Conservation (phyloP, 1,140 invertebrate genomes). For the Matsumurasca onukii region DNA sequence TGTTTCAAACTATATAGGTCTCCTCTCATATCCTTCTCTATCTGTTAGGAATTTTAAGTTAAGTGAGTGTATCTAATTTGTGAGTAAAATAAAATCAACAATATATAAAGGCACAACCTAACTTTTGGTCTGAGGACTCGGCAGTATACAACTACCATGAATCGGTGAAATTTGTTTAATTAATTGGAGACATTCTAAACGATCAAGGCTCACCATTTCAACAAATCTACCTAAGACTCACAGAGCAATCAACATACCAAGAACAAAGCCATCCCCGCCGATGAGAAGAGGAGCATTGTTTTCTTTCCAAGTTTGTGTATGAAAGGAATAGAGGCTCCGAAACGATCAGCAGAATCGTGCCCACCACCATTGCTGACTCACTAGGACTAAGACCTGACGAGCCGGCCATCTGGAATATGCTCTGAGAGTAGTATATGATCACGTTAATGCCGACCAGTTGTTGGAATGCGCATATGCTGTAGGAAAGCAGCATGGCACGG, state of each 20-base stretch:
- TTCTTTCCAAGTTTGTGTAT: conserved; percentile 76
- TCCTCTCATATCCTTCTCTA: no score
- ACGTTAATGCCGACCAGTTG: conserved; percentile 67
- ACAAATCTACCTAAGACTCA: no score
- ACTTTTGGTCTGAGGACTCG: no score
- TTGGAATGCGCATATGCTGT: conserved; percentile 70
- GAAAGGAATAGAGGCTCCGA: conserved; percentile 66
- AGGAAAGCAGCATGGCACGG: conserved; percentile 67
- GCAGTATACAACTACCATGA: no score
- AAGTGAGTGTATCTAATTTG: no score
- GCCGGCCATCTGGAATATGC: conserved; percentile 66
- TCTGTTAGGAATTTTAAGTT: no score
- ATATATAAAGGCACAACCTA: no score
- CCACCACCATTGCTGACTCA: conserved; percentile 76
- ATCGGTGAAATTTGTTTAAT: no score
- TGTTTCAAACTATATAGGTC: no score
- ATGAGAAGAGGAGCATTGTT: conserved; percentile 68
- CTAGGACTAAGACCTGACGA: conserved; percentile 55
- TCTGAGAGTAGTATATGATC: conserved; percentile 67
- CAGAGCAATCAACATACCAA: conserved; percentile 44
- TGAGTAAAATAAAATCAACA: no score
- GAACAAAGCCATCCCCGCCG: conserved; percentile 59
- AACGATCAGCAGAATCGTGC: conserved; percentile 68
- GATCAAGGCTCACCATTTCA: no score
- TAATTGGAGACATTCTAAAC: no score